Base-by-base conservation (phyloP, 2,113 vertebrate species). In the Ondatra zibethicus region DNA sequence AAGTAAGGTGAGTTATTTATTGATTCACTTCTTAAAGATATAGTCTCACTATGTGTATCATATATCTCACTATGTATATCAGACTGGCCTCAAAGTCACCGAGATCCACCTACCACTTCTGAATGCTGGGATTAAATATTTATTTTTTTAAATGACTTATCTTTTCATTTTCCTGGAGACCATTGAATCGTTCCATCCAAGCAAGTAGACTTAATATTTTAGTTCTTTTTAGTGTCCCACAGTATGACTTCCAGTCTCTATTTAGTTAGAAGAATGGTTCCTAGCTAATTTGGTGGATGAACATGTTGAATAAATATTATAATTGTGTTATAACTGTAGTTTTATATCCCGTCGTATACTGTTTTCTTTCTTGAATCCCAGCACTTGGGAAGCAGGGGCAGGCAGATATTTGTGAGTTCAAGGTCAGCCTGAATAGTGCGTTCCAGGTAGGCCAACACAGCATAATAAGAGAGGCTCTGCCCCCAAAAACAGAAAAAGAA, bases 81-180 rank as follows among this genome's bases (percentile, higher is more conserved):
- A 61, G 52, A 12, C 21, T 61, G 16, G 55, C 52, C 52, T 81
- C 55, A 82, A 61, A 58, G 52, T 82, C 21, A 39, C 33, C 39
- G 80, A 27, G 55, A 39, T 61, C 55, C 6, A 58, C 5, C 12
- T 39, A 27, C 12, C 3, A 7, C 36, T 82, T 7, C 36, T 61
- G 80, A 82, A 82, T 82, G 36, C 36, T 58, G 12, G 36, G 55
- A 4, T 68, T 55, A 91, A 19, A 33, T 93, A n/a, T 93, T 84
- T 91, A n/a, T 92, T 82, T 94, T 61, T 94, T 91, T n/a, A 39
- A 76, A 76, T 68, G 78, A 76, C 73, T 73, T 85, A 63, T 75
- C 47, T 86, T 96, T 97, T 94, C 61, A 61, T 19, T 93, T 93
- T 65, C 58, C 33, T 88, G 39, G 89, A 25, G 45, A 89, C 85